Percentiles rank a stretch among this genome's conserved stretches.
Conservation (phyloP, 1,140 invertebrate species). For the Caerostris extrusa region DNA sequence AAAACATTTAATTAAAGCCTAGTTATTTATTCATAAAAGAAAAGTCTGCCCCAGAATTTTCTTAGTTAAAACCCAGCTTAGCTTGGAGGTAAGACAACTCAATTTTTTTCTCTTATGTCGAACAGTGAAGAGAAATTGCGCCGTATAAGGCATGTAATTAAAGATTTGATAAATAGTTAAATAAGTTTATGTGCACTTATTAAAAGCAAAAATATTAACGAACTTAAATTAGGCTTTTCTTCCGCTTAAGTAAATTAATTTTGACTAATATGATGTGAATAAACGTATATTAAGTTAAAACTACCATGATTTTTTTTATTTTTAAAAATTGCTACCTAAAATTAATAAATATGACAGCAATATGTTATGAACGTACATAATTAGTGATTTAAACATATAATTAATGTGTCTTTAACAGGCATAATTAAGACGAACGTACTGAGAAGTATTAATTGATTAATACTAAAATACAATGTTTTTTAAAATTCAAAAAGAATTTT, state of each 20-base stretch:
- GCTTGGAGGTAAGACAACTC: neutral
- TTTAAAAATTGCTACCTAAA: neutral
- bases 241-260: slow-evolving; percentile 6
- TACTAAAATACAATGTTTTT: no score
- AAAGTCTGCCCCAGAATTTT: slow-evolving; percentile 42
- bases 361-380: neutral
- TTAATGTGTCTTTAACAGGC: no score
- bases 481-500: no score
- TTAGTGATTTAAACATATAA: slow-evolving; percentile 3
- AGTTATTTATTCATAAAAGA: slow-evolving; percentile 61
- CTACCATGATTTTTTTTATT: neutral
- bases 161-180: slow-evolving; percentile 63
- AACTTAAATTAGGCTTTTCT: slow-evolving; percentile 44
- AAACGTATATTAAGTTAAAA: slow-evolving; percentile 16
- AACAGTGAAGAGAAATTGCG: neutral
- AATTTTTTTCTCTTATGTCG: neutral
- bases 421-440: no score
- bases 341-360: slow-evolving; percentile 31
- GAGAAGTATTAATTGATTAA: no score
- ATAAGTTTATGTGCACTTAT: slow-evolving; percentile 24
- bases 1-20: slow-evolving; percentile 64
- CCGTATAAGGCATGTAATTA: slow-evolving; percentile 38
- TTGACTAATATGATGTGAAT: slow-evolving; percentile 10
- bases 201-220: slow-evolving; percentile 49
- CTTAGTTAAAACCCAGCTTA: neutral